Evolutionary conservation across 1,140 invertebrate genomes (phyloP), one percentile per base, ranked within the genome.

Genomic region (Drosophila nannoptera): DNA sequence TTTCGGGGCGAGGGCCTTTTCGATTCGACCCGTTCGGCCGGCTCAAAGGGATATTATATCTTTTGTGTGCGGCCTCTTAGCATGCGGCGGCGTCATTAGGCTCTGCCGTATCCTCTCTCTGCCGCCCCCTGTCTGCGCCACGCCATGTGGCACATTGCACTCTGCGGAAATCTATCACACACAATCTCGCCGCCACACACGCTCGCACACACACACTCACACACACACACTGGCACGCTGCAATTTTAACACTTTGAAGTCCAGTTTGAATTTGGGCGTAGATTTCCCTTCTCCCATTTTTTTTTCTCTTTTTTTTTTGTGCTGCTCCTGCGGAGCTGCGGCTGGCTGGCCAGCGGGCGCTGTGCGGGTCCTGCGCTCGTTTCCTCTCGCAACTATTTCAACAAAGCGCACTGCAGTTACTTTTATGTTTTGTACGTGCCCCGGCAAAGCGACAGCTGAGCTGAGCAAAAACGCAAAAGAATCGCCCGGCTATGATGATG

Each of bases 241-340:
- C 81, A 84, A 86, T 80, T 80, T 84, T 75, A 78, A 80, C 80
- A 84, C 76, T 86, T 84, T 84, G 80, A 86, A 86, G 80, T 84
- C 81, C 80, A 77, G 73, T 80, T 69, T 78, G 73, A 84, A 86
- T 77, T 84, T 86, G 73, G 73, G 52, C 74, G 66, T 75, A 72
- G 50, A 64, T 78, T 40, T 55, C 62, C 40, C 54, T 43, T 42
- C 42, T 35, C 2, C 33, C 32, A 16, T 42, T 11, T 45, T 65
- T 56, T 22, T 52, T 60, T 67, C 63, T 53, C 52, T 71, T 12
- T 55, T 54, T 36, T 60, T 45, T 53, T 75, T 64, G 67, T 63
- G 22, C 43, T 22, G 56, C 54, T 80, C 14, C 40, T 22, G 6
- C n/a, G 11, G n/a, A 12, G 38, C 4, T 45, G 32, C 32, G 32